Base-by-base conservation (phyloP, 2,797 vertebrate species). In the Naso thynnoides region DNA sequence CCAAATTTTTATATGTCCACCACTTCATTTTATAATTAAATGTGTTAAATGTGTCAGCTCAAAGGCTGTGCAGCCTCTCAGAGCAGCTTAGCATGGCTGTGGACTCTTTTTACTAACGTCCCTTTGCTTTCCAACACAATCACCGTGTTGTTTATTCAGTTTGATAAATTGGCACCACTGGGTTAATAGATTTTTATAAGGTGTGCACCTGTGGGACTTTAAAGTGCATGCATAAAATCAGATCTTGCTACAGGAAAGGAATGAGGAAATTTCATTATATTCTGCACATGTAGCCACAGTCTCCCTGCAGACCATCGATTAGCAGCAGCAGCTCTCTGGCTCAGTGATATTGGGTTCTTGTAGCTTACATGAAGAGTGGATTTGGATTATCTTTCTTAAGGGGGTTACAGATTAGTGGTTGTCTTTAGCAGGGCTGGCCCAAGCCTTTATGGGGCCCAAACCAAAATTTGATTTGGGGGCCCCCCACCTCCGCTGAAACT, bases 191-290 rank as follows among this genome's bases (percentile, higher is more conserved):
- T 54, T 54, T 79, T 55, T 79, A 52, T 11, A 65, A 47, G 21
- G 36, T 39, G 21, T 27, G 48, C 33, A 33, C 70, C 58, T 33
- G 49, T 13, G 53, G 58, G 69, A 56, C 55, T 57, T 47, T 79
- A 38, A 76, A 63, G 47, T 23, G 38, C 65, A 41, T 61, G 50
- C 21, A 61, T 64, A n/a, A 58, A 38, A 85, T 57, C 15, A 59
- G 47, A 42, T 47, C 36, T 6, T 45, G 42, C 63, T 54, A 23
- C 15, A 54, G 38, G 49, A 44, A 64, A 65, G 41, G 19, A 81
- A 68, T 49, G 21, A 66, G 59, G 38, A 54, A 58, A 65, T 55
- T 75, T 63, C 57, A 55, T 70, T 27, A 23, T 29, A 55, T 54
- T 44, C 38, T 53, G 14, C 29, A 36, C 62, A 29, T 38, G 29